phyloP scores from a whole-genome alignment of 2,113 vertebrate species.

The Pollachius pollachius region DNA sequence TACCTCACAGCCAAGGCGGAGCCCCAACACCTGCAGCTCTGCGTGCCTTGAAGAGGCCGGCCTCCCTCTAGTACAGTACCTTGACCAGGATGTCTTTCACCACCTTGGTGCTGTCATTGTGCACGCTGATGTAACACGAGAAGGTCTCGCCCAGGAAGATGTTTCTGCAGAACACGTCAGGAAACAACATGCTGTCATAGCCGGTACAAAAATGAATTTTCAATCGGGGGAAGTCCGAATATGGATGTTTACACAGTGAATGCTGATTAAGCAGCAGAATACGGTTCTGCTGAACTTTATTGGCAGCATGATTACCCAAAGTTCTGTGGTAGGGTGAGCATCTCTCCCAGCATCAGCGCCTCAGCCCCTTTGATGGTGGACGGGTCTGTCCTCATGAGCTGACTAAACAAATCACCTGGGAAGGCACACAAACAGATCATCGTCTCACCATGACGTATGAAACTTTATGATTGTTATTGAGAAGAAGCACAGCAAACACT shows the following conservation, averaged over 20 bases:
- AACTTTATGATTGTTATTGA: no score
- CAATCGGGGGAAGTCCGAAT: no score
- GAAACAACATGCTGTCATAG: no score
- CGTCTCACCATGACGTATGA: not conserved
- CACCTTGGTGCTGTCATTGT: slow-evolving; percentile 94
- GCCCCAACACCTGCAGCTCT: not conserved
- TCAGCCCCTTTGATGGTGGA: slow-evolving; percentile 95
- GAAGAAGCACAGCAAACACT: no score
- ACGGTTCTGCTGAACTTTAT: no score
- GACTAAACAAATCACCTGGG: slow-evolving; percentile 85
- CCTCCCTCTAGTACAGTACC: slow-evolving; percentile 67
- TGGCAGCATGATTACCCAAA: slow-evolving; percentile 82
- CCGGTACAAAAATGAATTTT: no score
- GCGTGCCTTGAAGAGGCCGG: not conserved
- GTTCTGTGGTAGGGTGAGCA: slow-evolving; percentile 97
- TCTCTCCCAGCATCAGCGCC: slow-evolving; percentile 94
- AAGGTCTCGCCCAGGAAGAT: slow-evolving; percentile 98
- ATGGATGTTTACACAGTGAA: no score
- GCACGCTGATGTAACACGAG: slow-evolving; percentile 98
- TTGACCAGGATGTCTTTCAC: slow-evolving; percentile 97
- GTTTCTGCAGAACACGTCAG: slow-evolving; percentile 73
- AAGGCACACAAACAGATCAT: slow-evolving; percentile 21
- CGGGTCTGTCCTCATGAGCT: slow-evolving; percentile 91
- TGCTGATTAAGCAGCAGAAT: no score
- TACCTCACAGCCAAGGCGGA: not conserved